A percentile compares a stretch with the other conserved stretches of the same genome.
Evolutionary conservation across 92 coral and sea anemone species (phyloP).

Genomic region (Phenganax marumi): DNA sequence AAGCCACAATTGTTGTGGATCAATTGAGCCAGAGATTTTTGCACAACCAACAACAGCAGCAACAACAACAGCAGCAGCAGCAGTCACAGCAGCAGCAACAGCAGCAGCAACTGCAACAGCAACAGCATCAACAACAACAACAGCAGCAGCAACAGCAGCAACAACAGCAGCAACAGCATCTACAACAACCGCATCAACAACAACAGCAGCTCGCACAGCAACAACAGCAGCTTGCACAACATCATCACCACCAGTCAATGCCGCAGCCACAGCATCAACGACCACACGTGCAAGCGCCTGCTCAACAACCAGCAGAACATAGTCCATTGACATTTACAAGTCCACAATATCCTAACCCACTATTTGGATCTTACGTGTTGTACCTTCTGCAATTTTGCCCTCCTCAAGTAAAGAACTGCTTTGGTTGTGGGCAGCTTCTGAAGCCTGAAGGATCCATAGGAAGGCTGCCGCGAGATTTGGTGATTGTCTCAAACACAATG

Average conservation of each 20-base stretch:
- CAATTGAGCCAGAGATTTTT: not conserved
- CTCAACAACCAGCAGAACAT: not conserved
- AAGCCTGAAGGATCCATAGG: not conserved
- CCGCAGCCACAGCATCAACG: not conserved
- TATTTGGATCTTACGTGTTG: constrained; percentile 21
- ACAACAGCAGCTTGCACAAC: not conserved
- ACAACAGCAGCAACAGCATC: not conserved
- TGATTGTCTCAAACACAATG: not conserved
- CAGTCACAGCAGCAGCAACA: not conserved
- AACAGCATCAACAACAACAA: not conserved
- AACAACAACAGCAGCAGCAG: constrained; percentile 2
- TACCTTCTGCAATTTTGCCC: not conserved
- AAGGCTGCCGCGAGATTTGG: not conserved
- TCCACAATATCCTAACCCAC: not conserved
- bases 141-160: constrained; percentile 2
- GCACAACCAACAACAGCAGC: not conserved
- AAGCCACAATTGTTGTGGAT: constrained; percentile 19
- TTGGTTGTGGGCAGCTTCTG: not conserved
- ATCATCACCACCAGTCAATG: not conserved
- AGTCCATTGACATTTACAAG: not conserved
- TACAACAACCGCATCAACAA: not conserved
- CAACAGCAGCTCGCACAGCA: not conserved
- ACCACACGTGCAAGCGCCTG: not conserved
- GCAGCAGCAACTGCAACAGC: not conserved
- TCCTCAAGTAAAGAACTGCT: not conserved